Evolutionary conservation across 2,113 vertebrate species (phyloP).

Genomic region (Ceyx melanurus): DNA sequence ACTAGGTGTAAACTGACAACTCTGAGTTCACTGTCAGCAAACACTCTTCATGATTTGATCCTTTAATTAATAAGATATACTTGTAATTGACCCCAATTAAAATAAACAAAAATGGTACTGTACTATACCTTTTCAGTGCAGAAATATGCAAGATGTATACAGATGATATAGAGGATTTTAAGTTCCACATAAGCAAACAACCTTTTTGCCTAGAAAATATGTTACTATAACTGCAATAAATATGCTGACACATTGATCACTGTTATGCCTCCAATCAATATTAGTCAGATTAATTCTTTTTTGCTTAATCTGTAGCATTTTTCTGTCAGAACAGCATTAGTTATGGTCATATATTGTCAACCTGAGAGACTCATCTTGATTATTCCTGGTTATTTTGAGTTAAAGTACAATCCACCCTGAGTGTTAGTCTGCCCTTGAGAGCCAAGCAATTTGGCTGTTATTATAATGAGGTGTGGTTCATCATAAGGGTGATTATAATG

Average conservation of each 20-base stretch:
- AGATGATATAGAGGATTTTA: neutral
- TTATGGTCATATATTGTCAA: constrained; percentile 73
- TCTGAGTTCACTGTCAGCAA: neutral
- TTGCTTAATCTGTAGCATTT: constrained; percentile 55
- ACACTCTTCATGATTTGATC: neutral
- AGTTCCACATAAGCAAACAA: neutral
- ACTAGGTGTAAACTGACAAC: neutral
- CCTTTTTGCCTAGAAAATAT: neutral
- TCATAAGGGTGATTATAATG: constrained; percentile 76
- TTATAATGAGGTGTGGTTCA: constrained; percentile 76
- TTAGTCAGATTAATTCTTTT: constrained; percentile 56
- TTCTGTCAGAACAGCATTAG: constrained; percentile 53
- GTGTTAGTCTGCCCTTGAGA: constrained; percentile 73
- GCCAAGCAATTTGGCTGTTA: constrained; percentile 76
- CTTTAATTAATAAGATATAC: neutral
- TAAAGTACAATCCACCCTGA: constrained; percentile 76
- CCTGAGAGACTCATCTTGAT: constrained; percentile 72
- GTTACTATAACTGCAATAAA: constrained; percentile 6
- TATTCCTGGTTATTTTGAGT: constrained; percentile 76
- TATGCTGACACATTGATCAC: constrained; percentile 19
- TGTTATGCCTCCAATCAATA: constrained; percentile 40
- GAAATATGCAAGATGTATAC: neutral
- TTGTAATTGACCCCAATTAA: neutral
- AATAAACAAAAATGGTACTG: neutral
- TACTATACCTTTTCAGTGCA: neutral